phyloP scores from a whole-genome alignment of 2,113 vertebrate genomes.

The Macheiramphus alcinus region DNA sequence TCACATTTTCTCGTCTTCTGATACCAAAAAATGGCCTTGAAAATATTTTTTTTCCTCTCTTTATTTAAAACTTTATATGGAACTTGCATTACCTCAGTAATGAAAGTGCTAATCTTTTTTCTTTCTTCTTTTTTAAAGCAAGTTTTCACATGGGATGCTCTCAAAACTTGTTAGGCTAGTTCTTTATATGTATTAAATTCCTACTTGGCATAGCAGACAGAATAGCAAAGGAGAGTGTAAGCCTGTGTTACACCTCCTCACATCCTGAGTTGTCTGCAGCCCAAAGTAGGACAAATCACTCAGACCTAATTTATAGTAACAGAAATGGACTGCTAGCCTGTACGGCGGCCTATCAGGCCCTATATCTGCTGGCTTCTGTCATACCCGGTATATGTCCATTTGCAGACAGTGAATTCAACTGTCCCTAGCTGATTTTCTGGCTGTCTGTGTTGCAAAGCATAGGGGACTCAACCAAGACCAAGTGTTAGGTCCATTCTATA shows the following conservation, averaged over 20 bases:
- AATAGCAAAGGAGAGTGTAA: background rate
- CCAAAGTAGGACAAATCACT: background rate
- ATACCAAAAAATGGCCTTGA: background rate
- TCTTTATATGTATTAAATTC: background rate
- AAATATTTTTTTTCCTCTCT: background rate
- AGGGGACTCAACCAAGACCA: background rate
- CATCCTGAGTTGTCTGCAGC: background rate
- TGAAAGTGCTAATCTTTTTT: background rate
- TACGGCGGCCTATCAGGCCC: background rate
- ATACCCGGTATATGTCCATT: background rate
- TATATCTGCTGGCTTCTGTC: background rate
- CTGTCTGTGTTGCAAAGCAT: background rate
- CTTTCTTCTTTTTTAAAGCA: background rate
- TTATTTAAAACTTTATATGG: background rate
- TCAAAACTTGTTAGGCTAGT: background rate
- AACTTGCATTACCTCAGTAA: background rate
- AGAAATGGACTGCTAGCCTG: background rate
- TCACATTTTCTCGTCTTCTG: constrained; percentile 8
- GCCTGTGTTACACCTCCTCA: background rate
- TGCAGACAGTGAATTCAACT: background rate
- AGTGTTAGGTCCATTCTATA: background rate
- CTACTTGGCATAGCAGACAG: background rate
- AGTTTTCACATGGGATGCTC: background rate
- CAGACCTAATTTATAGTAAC: background rate
- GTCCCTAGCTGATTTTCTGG: background rate